Conservation (phyloP, 2,113 vertebrate genomes). For the Himantopus leucocephalus region DNA sequence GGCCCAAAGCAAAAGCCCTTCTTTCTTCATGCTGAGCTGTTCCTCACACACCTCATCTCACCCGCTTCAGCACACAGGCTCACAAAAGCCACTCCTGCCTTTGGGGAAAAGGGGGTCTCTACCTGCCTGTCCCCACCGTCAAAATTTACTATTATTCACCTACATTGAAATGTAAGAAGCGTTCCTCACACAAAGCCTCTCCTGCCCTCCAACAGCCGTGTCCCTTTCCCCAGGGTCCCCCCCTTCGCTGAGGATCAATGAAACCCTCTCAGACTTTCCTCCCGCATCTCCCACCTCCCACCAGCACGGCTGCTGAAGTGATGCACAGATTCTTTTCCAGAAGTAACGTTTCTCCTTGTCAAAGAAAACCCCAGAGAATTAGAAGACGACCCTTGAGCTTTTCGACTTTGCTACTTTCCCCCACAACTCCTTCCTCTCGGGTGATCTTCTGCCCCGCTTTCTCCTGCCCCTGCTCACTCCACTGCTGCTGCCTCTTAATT, state of each 20-base stretch:
- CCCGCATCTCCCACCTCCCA: background rate
- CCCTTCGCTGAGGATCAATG: accelerated
- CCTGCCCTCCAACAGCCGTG: background rate
- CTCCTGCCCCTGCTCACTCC: background rate
- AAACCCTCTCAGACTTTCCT: background rate
- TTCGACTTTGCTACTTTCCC: background rate
- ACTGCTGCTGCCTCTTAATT: background rate
- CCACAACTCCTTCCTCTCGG: background rate
- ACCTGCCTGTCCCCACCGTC: background rate
- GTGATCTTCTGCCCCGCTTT: background rate
- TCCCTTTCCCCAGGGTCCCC: background rate
- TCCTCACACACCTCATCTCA: background rate
- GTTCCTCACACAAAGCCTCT: background rate
- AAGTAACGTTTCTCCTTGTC: background rate
- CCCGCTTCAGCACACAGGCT: background rate
- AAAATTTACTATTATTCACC: background rate
- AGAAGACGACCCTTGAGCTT: background rate
- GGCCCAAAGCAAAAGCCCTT: background rate
- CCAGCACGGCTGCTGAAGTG: background rate
- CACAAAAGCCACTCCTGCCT: background rate
- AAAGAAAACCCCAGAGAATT: background rate
- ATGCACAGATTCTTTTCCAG: background rate
- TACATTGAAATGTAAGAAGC: background rate
- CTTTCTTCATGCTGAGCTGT: background rate
- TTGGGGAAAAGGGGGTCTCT: background rate